These are phyloP conservation scores for Dendrolimus pini DNA, from an alignment of 2,888 invertebrate genomes.

Conservation along the genomic window DNA sequence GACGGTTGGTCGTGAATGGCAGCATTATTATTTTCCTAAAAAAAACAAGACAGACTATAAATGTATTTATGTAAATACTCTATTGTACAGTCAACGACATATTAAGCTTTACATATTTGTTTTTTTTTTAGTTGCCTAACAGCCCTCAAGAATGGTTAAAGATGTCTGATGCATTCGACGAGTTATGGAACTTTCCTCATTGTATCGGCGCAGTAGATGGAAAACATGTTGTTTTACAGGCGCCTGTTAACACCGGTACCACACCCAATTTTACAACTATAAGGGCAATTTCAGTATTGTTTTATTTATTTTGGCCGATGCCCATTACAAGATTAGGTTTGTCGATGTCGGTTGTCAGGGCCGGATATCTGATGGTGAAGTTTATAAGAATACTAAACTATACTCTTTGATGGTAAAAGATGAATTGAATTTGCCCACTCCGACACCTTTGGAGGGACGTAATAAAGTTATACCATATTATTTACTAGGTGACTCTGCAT, in stretches of 20 bases:
- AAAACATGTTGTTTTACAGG: constrained; percentile 13
- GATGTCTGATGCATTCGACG: constrained; percentile 7
- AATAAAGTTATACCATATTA: constrained; percentile 16
- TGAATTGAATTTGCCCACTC: constrained; percentile 12
- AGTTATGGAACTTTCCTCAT: constrained; percentile 11
- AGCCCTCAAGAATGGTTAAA: constrained; percentile 11
- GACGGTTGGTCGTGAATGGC: too few relatives aligned
- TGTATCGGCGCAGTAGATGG: constrained; percentile 14
- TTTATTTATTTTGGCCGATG: constrained; percentile 7
- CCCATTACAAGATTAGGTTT: constrained; percentile 15
- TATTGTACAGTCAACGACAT: too few relatives aligned
- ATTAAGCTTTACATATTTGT: too few relatives aligned
- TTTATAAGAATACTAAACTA: constrained; percentile 17
- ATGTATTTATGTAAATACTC: too few relatives aligned
- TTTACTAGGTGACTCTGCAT: constrained; percentile 20
- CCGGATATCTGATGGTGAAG: constrained; percentile 16
- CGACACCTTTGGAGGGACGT: constrained; percentile 20
- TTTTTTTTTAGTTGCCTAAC: constrained; percentile 10
- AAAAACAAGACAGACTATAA: too few relatives aligned
- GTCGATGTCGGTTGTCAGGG: constrained; percentile 13
- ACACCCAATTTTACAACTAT: constrained; percentile 5
- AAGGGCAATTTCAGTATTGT: constrained; percentile 7
- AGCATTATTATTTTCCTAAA: too few relatives aligned
- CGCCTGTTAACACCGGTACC: constrained; percentile 3
- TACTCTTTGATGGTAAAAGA: constrained; percentile 13